These are phyloP conservation scores for Lithobates pipiens DNA, from an alignment of 2,797 vertebrate genomes.

Conservation along the genomic window DNA sequence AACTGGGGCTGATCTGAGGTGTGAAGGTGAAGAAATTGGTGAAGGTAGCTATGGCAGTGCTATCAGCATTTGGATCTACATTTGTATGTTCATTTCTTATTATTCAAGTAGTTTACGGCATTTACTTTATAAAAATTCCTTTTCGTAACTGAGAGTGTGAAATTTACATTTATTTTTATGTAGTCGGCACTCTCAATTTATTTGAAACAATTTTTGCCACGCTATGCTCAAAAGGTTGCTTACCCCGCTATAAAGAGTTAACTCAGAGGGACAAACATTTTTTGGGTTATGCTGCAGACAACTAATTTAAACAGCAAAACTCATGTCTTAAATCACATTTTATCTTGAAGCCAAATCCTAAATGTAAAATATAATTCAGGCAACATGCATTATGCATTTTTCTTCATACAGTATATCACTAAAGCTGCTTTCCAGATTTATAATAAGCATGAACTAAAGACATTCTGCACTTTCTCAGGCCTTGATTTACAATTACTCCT, in stretches of 20 bases:
- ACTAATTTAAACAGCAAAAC: background rate
- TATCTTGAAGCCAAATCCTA: conserved; percentile 25
- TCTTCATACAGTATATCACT: conserved; percentile 30
- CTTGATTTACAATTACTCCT: conserved; percentile 82
- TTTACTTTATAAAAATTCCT: too few relatives aligned
- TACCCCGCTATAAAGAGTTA: background rate
- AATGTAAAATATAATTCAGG: conserved; percentile 24
- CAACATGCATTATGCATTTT: conserved; percentile 30
- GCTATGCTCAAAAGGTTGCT: too few relatives aligned
- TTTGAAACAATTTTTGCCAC: too few relatives aligned
- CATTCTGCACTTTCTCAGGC: conserved; percentile 68
- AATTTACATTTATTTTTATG: too few relatives aligned
- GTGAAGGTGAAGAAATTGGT: too few relatives aligned
- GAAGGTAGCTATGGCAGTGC: too few relatives aligned
- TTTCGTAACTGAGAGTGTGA: too few relatives aligned
- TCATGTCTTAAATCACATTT: conserved; percentile 23
- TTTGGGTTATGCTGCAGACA: background rate
- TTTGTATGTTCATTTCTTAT: too few relatives aligned
- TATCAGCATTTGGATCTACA: too few relatives aligned
- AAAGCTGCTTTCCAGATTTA: conserved; percentile 62
- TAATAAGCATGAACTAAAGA: conserved; percentile 66
- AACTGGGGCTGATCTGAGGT: too few relatives aligned
- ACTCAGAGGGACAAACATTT: background rate
- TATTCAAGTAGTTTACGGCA: too few relatives aligned
- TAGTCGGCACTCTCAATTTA: too few relatives aligned